phyloP scores from a whole-genome alignment of 1,140 invertebrate genomes.

The Cydia pomonella region DNA sequence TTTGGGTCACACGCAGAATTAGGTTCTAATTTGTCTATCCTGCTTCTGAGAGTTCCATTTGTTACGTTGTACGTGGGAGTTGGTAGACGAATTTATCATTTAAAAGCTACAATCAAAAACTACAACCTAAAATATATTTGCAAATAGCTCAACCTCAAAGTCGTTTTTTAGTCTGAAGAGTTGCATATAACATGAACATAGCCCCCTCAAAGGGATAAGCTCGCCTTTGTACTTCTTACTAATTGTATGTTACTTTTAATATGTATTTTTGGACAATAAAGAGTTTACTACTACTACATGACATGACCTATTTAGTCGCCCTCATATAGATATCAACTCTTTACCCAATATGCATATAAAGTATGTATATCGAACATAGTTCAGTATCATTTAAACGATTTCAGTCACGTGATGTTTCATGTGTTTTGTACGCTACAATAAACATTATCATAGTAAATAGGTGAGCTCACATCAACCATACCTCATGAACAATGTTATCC shows the following conservation, averaged over 20 bases:
- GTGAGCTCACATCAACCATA: neutral
- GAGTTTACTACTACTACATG: too few species aligned
- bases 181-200: too few species aligned
- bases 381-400: neutral
- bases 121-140: too few species aligned
- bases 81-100: neutral
- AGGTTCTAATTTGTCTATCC: neutral
- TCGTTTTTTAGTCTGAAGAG: too few species aligned
- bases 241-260: too few species aligned
- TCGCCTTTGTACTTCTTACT: too few species aligned
- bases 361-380: neutral
- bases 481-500: neutral
- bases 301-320: neutral
- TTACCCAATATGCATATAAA: neutral
- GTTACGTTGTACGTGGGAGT: neutral
- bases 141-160: neutral
- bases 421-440: neutral
- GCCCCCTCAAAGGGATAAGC: too few species aligned
- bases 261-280: too few species aligned
- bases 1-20: neutral
- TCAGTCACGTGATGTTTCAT: conserved; percentile 13
- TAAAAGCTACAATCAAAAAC: neutral
- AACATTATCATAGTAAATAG: neutral
- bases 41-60: neutral
- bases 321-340: neutral